Percentiles rank a stretch among this genome's conserved stretches.
Evolutionary conservation across 1,140 invertebrate species (phyloP).

Genomic region (Scaptomyza hsui): DNA sequence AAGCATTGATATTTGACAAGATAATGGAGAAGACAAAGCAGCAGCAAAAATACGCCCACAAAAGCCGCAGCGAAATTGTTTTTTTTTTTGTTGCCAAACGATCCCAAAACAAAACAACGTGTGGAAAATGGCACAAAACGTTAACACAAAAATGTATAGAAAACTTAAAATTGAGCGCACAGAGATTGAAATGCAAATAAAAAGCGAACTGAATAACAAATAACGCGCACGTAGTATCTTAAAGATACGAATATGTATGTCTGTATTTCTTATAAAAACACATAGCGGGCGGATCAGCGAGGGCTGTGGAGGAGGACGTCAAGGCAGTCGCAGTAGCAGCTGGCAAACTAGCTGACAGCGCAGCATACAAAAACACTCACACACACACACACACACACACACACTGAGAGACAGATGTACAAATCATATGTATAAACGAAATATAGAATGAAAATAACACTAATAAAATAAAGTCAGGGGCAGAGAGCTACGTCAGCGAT

Average conservation of each 20-base stretch:
- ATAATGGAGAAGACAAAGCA: conserved; percentile 54
- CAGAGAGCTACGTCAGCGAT: conserved; percentile 70
- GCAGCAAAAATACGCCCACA: conserved; percentile 64
- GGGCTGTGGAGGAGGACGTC: conserved; percentile 8
- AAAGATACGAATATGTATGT: conserved; percentile 46
- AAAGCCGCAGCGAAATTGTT: conserved; percentile 55
- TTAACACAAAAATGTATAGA: conserved; percentile 43
- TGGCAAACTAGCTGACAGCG: conserved; percentile 42
- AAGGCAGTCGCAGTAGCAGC: conserved; percentile 6
- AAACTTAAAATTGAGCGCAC: conserved; percentile 36
- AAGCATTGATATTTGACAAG: conserved; percentile 67
- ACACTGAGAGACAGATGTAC: conserved; percentile 12
- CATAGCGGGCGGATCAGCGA: not conserved
- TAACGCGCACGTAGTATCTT: conserved; percentile 61
- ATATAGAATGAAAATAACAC: conserved; percentile 51
- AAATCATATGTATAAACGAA: conserved; percentile 65
- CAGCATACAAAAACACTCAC: conserved; percentile 35
- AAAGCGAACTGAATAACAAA: conserved; percentile 47
- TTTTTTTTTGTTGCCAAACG: conserved; percentile 63
- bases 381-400: conserved; percentile 3
- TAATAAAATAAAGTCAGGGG: conserved; percentile 73
- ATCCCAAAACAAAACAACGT: conserved; percentile 61
- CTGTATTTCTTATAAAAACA: conserved; percentile 18
- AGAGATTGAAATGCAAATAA: conserved; percentile 61
- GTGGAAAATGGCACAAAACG: conserved; percentile 59